Evolutionary conservation across 35 echinoderm and acorn worm genomes (phyloP).

Genomic region (Chiridota heheva): DNA sequence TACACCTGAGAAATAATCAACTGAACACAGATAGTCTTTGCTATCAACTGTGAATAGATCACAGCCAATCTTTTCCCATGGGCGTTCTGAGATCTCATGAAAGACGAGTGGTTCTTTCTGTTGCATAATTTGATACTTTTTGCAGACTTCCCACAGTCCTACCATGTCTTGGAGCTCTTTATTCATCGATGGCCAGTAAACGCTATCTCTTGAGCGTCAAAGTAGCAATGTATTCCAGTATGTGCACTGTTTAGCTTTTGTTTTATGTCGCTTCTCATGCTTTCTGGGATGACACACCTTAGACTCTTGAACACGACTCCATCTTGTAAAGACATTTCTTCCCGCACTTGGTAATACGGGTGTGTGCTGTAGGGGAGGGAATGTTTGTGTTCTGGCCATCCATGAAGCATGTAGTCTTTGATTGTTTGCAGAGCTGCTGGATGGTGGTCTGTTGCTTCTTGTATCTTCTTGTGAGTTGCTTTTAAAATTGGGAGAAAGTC

Average conservation of each 20-base stretch:
- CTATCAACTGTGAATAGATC: neutral
- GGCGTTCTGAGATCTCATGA: conserved; percentile 24
- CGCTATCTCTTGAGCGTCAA: conserved; percentile 43
- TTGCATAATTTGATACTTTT: conserved; percentile 13
- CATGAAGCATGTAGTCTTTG: conserved; percentile 14
- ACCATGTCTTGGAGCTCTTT: conserved; percentile 52
- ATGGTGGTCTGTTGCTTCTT: neutral
- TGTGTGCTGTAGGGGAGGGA: conserved; percentile 5
- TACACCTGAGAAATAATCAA: conserved; percentile 14
- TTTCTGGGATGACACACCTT: conserved; percentile 44
- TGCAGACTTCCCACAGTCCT: conserved; percentile 16
- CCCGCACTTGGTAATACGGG: conserved; percentile 31
- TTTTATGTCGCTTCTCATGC: conserved; percentile 34
- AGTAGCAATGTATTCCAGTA: conserved; percentile 58
- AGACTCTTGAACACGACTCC: conserved; percentile 56
- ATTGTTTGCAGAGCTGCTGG: neutral
- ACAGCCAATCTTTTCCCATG: neutral
- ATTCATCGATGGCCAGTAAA: conserved; percentile 66
- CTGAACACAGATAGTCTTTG: conserved; percentile 11
- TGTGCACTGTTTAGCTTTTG: conserved; percentile 57
- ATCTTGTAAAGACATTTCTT: conserved; percentile 45
- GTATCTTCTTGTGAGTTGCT: neutral
- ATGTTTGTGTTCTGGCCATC: conserved; percentile 53
- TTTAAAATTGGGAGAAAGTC: conserved; percentile 10
- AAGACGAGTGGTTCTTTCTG: conserved; percentile 23